Conservation (phyloP, 1,140 invertebrate species). For the Trinorchestia longiramus region DNA sequence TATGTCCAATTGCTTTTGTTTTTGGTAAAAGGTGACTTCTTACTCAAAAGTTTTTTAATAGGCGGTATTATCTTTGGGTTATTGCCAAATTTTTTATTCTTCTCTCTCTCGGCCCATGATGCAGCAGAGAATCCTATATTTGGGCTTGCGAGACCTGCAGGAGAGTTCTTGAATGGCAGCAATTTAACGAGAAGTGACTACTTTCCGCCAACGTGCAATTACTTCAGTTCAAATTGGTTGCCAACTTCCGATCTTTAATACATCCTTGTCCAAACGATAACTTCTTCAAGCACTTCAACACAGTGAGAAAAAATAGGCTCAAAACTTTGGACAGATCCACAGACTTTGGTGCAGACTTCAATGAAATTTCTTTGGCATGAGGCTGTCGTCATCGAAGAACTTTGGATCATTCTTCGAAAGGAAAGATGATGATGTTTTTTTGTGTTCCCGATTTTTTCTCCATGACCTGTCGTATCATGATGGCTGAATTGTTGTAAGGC, state of each 20-base stretch:
- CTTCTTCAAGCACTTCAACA: not conserved
- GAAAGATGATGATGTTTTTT: not conserved
- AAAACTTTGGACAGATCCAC: not conserved
- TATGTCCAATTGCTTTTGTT: too few relatives aligned
- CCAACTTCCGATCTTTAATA: not conserved
- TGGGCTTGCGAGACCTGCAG: not conserved
- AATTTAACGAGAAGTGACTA: not conserved
- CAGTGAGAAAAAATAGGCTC: not conserved
- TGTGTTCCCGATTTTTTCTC: not conserved
- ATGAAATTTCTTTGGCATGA: not conserved
- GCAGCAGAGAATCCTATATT: too few relatives aligned
- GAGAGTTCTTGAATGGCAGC: not conserved
- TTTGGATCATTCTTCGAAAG: not conserved
- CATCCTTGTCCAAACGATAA: not conserved
- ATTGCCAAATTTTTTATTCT: too few relatives aligned
- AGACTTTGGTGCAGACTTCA: not conserved
- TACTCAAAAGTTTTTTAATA: too few relatives aligned
- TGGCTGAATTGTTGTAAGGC: not conserved
- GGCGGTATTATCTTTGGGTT: too few relatives aligned
- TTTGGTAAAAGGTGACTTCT: too few relatives aligned
- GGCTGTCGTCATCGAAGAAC: not conserved
- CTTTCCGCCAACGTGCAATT: not conserved
- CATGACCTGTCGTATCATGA: too few relatives aligned
- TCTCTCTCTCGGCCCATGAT: too few relatives aligned
- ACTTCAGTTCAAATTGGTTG: not conserved